These are phyloP conservation scores for Clepsis dumicolana DNA, from an alignment of 2,888 invertebrate species.

Conservation along the genomic window DNA sequence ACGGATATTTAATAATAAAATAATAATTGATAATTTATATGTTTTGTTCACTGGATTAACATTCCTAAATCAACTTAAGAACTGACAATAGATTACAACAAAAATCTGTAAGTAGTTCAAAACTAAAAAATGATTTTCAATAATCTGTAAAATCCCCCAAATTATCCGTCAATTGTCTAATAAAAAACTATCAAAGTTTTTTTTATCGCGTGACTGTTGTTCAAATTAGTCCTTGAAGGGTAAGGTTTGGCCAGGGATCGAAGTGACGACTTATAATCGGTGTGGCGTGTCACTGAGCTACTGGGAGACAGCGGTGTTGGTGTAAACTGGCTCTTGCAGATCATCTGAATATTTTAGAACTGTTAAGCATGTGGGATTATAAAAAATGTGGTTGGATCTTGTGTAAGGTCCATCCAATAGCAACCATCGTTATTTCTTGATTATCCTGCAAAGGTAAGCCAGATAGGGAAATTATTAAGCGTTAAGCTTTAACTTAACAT, in stretches of 20 bases:
- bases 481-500: too few species aligned
- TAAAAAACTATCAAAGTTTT: conserved; percentile 27
- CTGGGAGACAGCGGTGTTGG: conserved; percentile 49
- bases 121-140: background rate
- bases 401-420: too few species aligned
- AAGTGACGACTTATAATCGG: conserved; percentile 65
- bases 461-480: too few species aligned
- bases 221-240: conserved; percentile 64
- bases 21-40: too few species aligned
- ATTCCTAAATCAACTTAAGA: too few species aligned
- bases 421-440: too few species aligned
- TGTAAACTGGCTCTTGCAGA: conserved; percentile 44
- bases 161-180: conserved; percentile 17
- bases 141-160: conserved; percentile 7
- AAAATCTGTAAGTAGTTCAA: background rate
- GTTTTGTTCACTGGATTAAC: too few species aligned
- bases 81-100: too few species aligned
- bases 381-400: too few species aligned
- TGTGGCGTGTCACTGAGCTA: conserved; percentile 66
- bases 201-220: conserved; percentile 70
- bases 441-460: too few species aligned
- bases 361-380: background rate
- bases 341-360: background rate
- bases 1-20: too few species aligned
- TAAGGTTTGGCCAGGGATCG: conserved; percentile 55